Evolutionary conservation across 2,113 vertebrate species (phyloP), one percentile per base, ranked within the genome.

Genomic region (Oreotrochilus melanogaster): DNA sequence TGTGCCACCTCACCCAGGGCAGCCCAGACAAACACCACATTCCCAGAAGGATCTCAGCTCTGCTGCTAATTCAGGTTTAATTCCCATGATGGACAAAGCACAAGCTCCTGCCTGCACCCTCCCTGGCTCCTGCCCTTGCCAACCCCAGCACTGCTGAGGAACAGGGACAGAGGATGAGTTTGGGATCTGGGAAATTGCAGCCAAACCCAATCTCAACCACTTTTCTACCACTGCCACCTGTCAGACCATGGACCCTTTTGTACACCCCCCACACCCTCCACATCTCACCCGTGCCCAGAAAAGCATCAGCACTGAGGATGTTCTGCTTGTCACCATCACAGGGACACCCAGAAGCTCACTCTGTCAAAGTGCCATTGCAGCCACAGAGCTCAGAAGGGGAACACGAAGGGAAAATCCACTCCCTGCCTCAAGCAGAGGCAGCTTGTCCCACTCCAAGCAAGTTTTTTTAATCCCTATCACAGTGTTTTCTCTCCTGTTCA

Each of bases 351-450:
- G 28, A 75, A 64, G 45, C 15, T 14, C 37, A 14, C 54, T 13
- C 53, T 15, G 18, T 4, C 39, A 35, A 51, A 45, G 27, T 3
- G 7, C 33, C 14, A 5, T 5, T 3, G 3, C 37, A 64, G 67
- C 43, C 6, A 0, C 1, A 39, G 65, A 0, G 1, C 42, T 37
- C 56, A 31, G n/a, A 51, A 65, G 14, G 33, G 14, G 43, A 27
- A 14, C 48, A 30, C 2, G 0, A 28, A 71, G 45, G 24, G 24
- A 50, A 0, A 0, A 87, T 37, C 51, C 37, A 11, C 1, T 25
- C n/a, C 39, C n/a, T 24, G 39, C 58, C 42, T 19, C 3, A 14
- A 54, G 25, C 21, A 72, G 33, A 50, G 10, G 21, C 37, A 23
- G 10, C 19, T 24, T 28, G 21, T 12, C 33, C 24, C 12, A 12